Evolutionary conservation across 2,888 invertebrate species (phyloP).

Genomic region (Coleophora deauratella): DNA sequence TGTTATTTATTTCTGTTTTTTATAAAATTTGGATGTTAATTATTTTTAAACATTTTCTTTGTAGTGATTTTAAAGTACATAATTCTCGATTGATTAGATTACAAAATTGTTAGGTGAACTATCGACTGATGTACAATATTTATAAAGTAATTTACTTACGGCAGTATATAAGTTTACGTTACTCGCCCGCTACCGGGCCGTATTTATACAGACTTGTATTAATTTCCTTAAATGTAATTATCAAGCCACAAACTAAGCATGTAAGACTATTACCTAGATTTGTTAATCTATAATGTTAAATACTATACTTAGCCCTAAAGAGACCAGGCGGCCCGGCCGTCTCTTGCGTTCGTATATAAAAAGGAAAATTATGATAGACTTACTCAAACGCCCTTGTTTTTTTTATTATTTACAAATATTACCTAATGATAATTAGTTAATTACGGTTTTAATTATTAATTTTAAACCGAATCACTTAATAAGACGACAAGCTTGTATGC

Average conservation of each 20-base stretch:
- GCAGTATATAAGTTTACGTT: conserved; percentile 68
- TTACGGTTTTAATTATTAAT: conserved; percentile 75
- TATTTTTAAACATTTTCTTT: conserved; percentile 68
- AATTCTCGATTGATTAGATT: conserved; percentile 67
- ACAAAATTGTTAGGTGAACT: conserved; percentile 71
- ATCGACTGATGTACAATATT: conserved; percentile 74
- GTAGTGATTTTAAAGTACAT: conserved; percentile 70
- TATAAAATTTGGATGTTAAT: conserved; percentile 66
- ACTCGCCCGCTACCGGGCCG: conserved; percentile 43
- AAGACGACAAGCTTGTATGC: conserved; percentile 69
- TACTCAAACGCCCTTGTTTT: conserved; percentile 62
- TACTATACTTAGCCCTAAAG: conserved; percentile 56
- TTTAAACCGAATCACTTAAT: conserved; percentile 67
- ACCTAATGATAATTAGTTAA: conserved; percentile 76
- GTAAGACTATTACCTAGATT: conserved; percentile 72
- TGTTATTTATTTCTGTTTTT: conserved; percentile 79
- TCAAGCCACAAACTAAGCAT: conserved; percentile 58
- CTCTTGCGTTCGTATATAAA: conserved; percentile 66
- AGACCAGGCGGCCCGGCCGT: conserved; percentile 26
- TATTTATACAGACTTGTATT: conserved; percentile 65
- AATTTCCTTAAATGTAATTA: conserved; percentile 69
- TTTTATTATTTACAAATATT: conserved; percentile 50
- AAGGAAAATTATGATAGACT: conserved; percentile 74
- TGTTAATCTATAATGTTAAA: conserved; percentile 60
- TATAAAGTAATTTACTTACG: conserved; percentile 68